Percentiles rank a stretch among this genome's conserved stretches.
phyloP scores from a whole-genome alignment of 2,113 vertebrate genomes.

The Leucopternis melanops region DNA sequence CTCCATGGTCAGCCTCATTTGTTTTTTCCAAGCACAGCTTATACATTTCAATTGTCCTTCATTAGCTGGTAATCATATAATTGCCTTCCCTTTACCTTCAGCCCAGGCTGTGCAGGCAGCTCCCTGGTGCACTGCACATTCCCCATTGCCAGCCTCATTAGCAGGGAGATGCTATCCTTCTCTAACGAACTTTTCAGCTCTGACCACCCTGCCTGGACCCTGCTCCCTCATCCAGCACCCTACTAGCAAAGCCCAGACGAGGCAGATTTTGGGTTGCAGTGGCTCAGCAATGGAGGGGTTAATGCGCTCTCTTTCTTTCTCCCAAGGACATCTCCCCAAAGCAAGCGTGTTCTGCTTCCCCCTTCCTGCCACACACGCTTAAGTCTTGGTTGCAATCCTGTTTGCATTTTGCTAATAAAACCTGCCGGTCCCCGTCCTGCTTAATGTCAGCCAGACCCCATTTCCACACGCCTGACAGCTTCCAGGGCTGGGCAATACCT shows the following conservation, averaged over 20 bases:
- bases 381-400: background rate
- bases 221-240: background rate
- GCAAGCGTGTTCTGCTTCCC: background rate
- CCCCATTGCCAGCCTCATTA: background rate
- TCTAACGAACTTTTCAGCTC: background rate
- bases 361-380: background rate
- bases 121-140: fast-evolving
- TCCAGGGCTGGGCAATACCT: background rate
- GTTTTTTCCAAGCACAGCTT: background rate
- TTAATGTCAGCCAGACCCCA: background rate
- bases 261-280: background rate
- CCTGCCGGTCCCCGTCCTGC: background rate
- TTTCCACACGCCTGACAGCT: background rate
- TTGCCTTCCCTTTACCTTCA: background rate
- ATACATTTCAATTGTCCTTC: conserved; percentile 40
- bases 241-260: background rate
- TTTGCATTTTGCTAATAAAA: background rate
- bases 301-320: background rate
- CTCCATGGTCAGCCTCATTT: background rate
- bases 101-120: background rate
- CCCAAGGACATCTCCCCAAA: no score
- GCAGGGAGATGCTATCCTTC: background rate
- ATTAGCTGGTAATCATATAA: conserved; percentile 21
- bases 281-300: background rate
- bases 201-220: background rate